Evolutionary conservation across 2,113 vertebrate species (phyloP).

Genomic region (Syrrhaptes paradoxus): DNA sequence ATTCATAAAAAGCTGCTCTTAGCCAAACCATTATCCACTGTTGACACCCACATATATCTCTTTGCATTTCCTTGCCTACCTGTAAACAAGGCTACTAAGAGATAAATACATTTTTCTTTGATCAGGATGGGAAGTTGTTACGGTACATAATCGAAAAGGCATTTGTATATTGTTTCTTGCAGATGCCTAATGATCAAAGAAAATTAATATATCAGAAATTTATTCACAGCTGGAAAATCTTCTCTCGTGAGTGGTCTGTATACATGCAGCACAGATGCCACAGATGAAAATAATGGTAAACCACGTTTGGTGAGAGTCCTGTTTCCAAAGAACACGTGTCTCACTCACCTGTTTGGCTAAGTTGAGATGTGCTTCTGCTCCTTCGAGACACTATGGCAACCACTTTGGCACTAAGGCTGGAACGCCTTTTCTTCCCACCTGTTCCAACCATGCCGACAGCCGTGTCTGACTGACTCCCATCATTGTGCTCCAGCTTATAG

Average conservation of each 20-base stretch:
- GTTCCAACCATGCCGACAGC: slow-evolving; percentile 91
- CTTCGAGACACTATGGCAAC: slow-evolving; percentile 92
- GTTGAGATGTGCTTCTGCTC: slow-evolving; percentile 96
- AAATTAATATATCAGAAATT: neutral
- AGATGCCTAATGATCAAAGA: neutral
- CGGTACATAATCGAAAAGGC: neutral
- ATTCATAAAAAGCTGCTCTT: neutral
- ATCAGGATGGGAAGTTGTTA: neutral
- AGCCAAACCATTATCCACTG: neutral
- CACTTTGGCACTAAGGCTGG: slow-evolving; percentile 94
- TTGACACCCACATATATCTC: neutral
- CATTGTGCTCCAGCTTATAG: slow-evolving; percentile 91
- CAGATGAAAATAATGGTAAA: neutral
- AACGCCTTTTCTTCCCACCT: slow-evolving; percentile 92
- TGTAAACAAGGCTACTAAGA: slow-evolving; percentile 3
- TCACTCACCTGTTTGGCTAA: slow-evolving; percentile 93
- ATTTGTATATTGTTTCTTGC: neutral
- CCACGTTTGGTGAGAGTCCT: neutral
- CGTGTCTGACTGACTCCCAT: slow-evolving; percentile 98
- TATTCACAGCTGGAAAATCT: neutral
- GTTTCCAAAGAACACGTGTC: neutral
- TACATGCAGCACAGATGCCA: neutral
- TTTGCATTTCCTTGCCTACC: slow-evolving; percentile 55
- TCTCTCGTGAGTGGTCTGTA: neutral
- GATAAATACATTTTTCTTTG: neutral